Conservation (phyloP, 1,140 invertebrate genomes). For the Drosophila malerkotliana region DNA sequence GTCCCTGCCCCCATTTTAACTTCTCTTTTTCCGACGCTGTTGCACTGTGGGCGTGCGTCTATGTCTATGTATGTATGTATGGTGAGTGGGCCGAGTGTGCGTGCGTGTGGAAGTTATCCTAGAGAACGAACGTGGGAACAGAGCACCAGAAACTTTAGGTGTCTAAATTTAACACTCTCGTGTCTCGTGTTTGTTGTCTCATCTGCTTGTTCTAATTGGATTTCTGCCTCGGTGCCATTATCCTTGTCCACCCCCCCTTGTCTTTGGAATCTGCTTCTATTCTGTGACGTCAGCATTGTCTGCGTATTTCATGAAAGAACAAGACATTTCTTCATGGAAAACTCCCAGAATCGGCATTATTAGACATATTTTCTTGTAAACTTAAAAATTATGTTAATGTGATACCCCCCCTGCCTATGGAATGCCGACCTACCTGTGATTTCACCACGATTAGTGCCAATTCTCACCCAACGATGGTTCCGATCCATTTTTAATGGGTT, state of each 20-base stretch:
- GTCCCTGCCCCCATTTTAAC: slow-evolving; percentile 47
- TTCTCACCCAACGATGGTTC: slow-evolving; percentile 24
- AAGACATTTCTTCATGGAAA: too few species aligned
- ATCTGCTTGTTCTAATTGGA: slow-evolving; percentile 38
- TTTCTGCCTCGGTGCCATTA: slow-evolving; percentile 23
- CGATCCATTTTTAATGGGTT: slow-evolving; percentile 22
- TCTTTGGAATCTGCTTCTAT: not conserved
- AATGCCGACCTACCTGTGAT: slow-evolving; percentile 7
- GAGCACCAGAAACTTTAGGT: slow-evolving; percentile 23
- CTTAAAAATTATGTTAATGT: too few species aligned
- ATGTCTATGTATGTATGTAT: slow-evolving; percentile 5
- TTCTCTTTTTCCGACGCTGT: slow-evolving; percentile 51
- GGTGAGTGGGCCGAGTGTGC: slow-evolving; percentile 8
- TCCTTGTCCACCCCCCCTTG: slow-evolving; percentile 11
- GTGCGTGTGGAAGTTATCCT: slow-evolving; percentile 61
- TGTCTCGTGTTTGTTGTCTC: slow-evolving; percentile 32
- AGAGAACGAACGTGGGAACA: slow-evolving; percentile 53
- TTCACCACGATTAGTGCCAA: slow-evolving; percentile 40
- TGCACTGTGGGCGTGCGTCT: slow-evolving; percentile 61
- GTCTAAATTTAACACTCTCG: slow-evolving; percentile 64
- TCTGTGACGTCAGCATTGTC: slow-evolving; percentile 58
- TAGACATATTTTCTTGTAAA: too few species aligned
- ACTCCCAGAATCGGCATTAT: too few species aligned
- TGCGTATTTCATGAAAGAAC: not conserved
- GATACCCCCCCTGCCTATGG: not conserved